A percentile compares a stretch with the other conserved stretches of the same genome.
These are phyloP conservation scores for Brassicogethes aeneus DNA, from an alignment of 2,888 invertebrate species.

Conservation along the genomic window DNA sequence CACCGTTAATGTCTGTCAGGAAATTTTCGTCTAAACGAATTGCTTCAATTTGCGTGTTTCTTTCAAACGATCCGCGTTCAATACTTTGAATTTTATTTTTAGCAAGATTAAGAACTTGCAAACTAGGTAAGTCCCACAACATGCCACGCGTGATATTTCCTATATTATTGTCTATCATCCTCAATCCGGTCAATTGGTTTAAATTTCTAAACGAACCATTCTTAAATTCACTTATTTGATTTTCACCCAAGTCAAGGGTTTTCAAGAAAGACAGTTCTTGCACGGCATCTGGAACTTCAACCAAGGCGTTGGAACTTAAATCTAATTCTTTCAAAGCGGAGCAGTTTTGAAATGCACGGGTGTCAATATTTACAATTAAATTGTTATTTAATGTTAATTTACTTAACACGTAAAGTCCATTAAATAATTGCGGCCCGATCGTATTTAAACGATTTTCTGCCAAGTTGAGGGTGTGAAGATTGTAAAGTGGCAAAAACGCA, in stretches of 20 bases:
- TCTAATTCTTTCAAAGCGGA: constrained; percentile 83
- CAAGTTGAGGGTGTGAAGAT: constrained; percentile 80
- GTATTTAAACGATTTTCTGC: constrained; percentile 80
- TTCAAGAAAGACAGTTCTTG: constrained; percentile 75
- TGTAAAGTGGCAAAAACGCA: constrained; percentile 79
- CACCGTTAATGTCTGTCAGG: constrained; percentile 81
- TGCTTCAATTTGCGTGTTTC: constrained; percentile 74
- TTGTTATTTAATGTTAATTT: constrained; percentile 82
- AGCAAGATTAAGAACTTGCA: constrained; percentile 81
- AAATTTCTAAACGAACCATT: constrained; percentile 81
- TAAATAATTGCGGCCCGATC: constrained; percentile 72
- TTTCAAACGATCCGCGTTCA: constrained; percentile 74
- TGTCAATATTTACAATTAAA: constrained; percentile 67
- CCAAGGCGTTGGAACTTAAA: constrained; percentile 76
- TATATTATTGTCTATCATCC: constrained; percentile 84
- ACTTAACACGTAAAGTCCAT: constrained; percentile 73
- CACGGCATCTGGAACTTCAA: constrained; percentile 73
- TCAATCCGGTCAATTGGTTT: constrained; percentile 75
- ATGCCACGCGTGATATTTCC: constrained; percentile 76
- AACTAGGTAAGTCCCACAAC: constrained; percentile 76
- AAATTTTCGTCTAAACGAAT: constrained; percentile 83
- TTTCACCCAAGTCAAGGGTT: constrained; percentile 86
- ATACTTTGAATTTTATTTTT: constrained; percentile 82
- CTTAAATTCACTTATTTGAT: constrained; percentile 73
- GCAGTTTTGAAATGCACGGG: constrained; percentile 78